A percentile compares a stretch with the other conserved stretches of the same genome.
phyloP scores from a whole-genome alignment of 2,797 vertebrate genomes.

The Sorex maritimensis region DNA sequence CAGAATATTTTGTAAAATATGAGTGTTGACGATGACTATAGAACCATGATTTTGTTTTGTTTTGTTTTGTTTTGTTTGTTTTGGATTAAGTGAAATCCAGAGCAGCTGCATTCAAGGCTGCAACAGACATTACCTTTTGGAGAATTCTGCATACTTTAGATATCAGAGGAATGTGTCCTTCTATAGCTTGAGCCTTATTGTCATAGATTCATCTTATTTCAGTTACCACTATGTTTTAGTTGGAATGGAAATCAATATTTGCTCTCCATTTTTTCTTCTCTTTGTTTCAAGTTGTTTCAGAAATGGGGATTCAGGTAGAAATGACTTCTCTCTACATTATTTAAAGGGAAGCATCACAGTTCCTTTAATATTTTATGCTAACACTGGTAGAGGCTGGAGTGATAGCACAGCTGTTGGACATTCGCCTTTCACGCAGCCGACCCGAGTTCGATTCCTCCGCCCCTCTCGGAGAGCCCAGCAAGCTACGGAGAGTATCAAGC shows the following conservation, averaged over 20 bases:
- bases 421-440: no score
- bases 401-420: no score
- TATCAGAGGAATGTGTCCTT: neutral
- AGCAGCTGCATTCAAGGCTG: neutral
- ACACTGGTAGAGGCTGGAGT: no score
- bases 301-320: constrained; percentile 32
- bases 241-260: constrained; percentile 21
- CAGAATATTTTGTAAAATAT: neutral
- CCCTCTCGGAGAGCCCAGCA: no score
- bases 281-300: constrained; percentile 12
- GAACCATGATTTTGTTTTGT: neutral
- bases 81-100: neutral
- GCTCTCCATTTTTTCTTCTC: neutral
- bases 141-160: neutral
- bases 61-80: neutral
- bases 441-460: no score
- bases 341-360: neutral
- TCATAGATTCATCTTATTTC: neutral
- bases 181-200: neutral
- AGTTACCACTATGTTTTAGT: constrained; percentile 7
- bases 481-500: no score
- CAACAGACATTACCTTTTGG: neutral
- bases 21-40: neutral
- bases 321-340: neutral
- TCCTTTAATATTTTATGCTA: constrained; percentile 32